Evolutionary conservation across 30 jellyfish, hydroid and myxozoan species (phyloP), one percentile per base, ranked within the genome.

Genomic region (Turritopsis rubra): DNA sequence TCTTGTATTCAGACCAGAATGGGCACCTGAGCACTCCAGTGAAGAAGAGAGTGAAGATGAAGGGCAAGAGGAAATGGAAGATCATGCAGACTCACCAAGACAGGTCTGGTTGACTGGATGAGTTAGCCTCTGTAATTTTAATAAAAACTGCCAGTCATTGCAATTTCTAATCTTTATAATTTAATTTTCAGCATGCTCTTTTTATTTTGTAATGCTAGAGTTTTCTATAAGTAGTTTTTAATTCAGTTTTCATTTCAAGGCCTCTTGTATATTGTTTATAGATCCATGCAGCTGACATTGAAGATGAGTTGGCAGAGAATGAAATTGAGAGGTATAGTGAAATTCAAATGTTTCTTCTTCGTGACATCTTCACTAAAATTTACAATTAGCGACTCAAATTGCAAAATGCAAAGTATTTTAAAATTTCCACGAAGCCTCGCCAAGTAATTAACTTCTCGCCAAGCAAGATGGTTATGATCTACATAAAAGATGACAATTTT

Each of bases 31-130:
- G 18, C 83, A 77, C 29, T 87, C 95, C 17, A 92, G 96, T 80
- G 98, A 88, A 31, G 98, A 92, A 53, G 98, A 92, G 54, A 88
- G 96, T 83, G 96, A 92, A 18, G 98, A 92, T 54, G 98, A 92
- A 66, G 87, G 81, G 25, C 84, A 84, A 54, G 88, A 66, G n/a
- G 93, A 79, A 27, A 30, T 26, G 17, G 94, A 84, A 31, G 95
- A 84, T 65, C 85, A 81, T 66, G 89, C 78, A 23, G 80, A 84
- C 30, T 86, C 85, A 26, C 85, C 85, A 22, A 60, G 71, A 31
- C 87, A 80, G 87, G 83, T 27, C n/a, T n/a, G n/a, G n/a, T 21
- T 28, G 28, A 1, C 68, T 68, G 30, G 30, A n/a, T 21, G 8
- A 21, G 5, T 68, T 16, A 41, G 5, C 5, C 5, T 41, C 60